Percentiles rank a stretch among this genome's conserved stretches.
Conservation (phyloP, 1,140 invertebrate genomes). For the Macrostomum lignano region DNA sequence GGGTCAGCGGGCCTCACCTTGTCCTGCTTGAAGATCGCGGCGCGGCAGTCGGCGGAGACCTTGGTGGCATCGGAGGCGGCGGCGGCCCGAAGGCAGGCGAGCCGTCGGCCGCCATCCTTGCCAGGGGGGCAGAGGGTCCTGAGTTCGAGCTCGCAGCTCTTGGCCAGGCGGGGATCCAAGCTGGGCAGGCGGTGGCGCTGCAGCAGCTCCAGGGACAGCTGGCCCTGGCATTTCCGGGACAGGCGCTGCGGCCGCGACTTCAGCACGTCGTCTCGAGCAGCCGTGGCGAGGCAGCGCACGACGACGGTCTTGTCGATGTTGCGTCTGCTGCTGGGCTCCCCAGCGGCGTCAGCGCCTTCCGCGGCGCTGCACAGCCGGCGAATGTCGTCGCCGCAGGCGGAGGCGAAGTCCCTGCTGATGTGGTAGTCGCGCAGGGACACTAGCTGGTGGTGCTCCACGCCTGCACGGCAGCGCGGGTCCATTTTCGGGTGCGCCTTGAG, state of each 20-base stretch:
- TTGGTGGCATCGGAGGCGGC: no score
- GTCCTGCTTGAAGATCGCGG: no score
- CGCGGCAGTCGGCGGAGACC: no score
- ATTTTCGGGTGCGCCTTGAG: constrained; percentile 55
- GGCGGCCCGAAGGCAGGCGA: no score
- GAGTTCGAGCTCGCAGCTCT: no score
- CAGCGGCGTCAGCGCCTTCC: neutral
- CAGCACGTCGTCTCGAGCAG: constrained; percentile 6
- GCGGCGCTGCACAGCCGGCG: constrained; percentile 1
- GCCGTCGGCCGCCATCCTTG: no score
- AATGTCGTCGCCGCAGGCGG: constrained; percentile 5
- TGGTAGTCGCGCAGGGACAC: constrained; percentile 11
- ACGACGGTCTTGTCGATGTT: constrained; percentile 4
- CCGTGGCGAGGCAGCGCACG: constrained; percentile 7
- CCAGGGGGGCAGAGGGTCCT: no score
- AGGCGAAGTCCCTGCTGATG: constrained; percentile 5
- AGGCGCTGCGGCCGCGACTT: constrained; percentile 37
- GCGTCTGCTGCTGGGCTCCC: neutral
- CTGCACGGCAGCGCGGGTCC: constrained; percentile 50
- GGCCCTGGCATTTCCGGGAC: constrained; percentile 52
- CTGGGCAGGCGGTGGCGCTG: no score
- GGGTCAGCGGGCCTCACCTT: no score
- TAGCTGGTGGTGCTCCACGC: constrained; percentile 55
- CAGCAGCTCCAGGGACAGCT: constrained; percentile 51
- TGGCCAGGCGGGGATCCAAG: no score